These are phyloP conservation scores for Drosophila buzzatii DNA, from an alignment of 2,888 invertebrate species.

Conservation along the genomic window DNA sequence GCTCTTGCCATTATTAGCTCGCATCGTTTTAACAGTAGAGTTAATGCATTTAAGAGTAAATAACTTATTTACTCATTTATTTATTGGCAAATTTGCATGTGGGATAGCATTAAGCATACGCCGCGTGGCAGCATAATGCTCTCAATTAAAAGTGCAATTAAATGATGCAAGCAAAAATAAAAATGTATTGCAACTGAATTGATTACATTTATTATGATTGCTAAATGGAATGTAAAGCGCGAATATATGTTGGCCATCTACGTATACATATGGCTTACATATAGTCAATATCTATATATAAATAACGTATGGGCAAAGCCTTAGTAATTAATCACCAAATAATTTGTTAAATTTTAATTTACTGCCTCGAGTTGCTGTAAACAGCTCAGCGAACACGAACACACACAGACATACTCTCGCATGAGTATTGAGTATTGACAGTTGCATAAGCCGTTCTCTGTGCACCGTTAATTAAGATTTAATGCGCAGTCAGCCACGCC, in stretches of 20 bases:
- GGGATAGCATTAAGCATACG: conserved; percentile 39
- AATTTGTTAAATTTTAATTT: conserved; percentile 79
- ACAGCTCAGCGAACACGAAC: conserved; percentile 49
- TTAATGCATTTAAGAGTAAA: conserved; percentile 29
- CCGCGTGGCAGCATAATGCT: conserved; percentile 36
- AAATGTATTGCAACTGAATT: conserved; percentile 52
- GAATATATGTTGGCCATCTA: conserved; percentile 27
- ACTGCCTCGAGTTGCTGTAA: conserved; percentile 54
- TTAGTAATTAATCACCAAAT: conserved; percentile 76
- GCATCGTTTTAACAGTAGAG: neutral
- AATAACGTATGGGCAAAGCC: conserved; percentile 40
- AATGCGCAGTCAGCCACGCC: conserved; percentile 59
- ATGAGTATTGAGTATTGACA: conserved; percentile 23
- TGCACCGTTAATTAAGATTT: conserved; percentile 78
- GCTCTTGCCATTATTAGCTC: neutral
- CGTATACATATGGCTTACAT: conserved; percentile 10
- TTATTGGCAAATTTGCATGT: conserved; percentile 12
- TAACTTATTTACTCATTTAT: conserved; percentile 20
- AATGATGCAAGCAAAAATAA: conserved; percentile 17
- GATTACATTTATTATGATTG: conserved; percentile 51
- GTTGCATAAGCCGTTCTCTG: conserved; percentile 42
- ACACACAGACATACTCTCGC: conserved; percentile 6
- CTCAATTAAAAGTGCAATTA: conserved; percentile 68
- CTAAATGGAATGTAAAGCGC: conserved; percentile 43
- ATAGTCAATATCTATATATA: conserved; percentile 6